These are phyloP conservation scores for Astropecten irregularis DNA, from an alignment of 53 echinoderm and acorn worm species.

Conservation along the genomic window DNA sequence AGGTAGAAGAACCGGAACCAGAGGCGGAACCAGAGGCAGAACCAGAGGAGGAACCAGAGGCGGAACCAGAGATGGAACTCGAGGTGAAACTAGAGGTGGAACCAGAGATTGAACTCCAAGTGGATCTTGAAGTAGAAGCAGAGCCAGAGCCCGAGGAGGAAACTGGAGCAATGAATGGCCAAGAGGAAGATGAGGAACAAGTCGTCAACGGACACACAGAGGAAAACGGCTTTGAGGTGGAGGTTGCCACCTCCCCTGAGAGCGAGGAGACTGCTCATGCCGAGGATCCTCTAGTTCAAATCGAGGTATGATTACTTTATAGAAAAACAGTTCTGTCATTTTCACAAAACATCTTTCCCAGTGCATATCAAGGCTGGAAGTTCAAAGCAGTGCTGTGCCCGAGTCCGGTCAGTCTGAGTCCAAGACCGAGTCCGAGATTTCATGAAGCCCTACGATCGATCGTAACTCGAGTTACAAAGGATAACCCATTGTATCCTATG, in stretches of 20 bases:
- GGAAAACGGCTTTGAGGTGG: slow-evolving; percentile 11
- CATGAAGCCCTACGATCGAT: too few relatives aligned
- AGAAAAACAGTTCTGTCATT: background rate
- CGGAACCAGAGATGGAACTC: background rate
- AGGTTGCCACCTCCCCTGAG: slow-evolving; percentile 22
- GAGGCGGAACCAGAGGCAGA: background rate
- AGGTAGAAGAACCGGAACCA: background rate
- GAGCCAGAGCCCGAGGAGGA: slow-evolving; percentile 14
- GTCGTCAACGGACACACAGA: slow-evolving; percentile 52
- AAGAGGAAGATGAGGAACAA: slow-evolving; percentile 43
- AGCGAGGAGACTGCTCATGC: background rate
- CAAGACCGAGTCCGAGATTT: too few relatives aligned
- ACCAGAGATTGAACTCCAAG: background rate
- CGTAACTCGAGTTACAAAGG: too few relatives aligned
- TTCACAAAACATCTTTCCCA: too few relatives aligned
- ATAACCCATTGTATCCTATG: too few relatives aligned
- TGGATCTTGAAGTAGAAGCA: background rate
- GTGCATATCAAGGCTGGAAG: too few relatives aligned
- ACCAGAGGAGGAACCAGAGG: background rate
- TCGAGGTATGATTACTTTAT: background rate
- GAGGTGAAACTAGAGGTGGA: background rate
- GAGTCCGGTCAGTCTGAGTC: too few relatives aligned
- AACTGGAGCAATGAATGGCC: slow-evolving; percentile 30
- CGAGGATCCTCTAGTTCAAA: background rate
- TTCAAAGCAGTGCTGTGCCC: too few relatives aligned